phyloP scores from a whole-genome alignment of 2,797 vertebrate species.

The Gastrophryne carolinensis region DNA sequence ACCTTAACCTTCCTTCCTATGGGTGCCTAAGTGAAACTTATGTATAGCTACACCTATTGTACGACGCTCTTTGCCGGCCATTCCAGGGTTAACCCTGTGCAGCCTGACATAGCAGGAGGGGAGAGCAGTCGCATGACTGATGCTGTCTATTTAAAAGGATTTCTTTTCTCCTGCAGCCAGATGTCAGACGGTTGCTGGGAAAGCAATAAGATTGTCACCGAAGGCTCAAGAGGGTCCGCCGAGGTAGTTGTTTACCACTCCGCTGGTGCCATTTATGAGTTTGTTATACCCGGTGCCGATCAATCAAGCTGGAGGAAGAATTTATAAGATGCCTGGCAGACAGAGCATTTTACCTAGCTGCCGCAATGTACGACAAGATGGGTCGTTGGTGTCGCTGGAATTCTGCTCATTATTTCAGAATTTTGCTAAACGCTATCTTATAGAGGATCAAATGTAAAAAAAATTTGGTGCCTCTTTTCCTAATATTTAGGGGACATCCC shows the following conservation, averaged over 20 bases:
- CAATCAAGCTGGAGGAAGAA: neutral
- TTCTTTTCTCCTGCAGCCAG: constrained; percentile 3
- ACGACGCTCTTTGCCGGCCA: too few relatives aligned
- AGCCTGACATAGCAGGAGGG: neutral
- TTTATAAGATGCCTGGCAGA: constrained; percentile 26
- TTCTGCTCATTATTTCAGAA: neutral
- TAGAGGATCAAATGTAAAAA: too few relatives aligned
- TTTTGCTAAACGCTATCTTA: neutral
- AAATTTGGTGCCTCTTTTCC: too few relatives aligned
- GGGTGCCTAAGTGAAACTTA: too few relatives aligned
- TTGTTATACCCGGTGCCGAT: neutral
- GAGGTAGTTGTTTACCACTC: neutral
- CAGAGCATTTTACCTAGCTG: neutral
- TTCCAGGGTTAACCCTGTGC: neutral
- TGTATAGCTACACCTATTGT: too few relatives aligned
- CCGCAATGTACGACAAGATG: neutral
- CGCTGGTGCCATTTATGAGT: neutral
- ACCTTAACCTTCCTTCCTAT: too few relatives aligned
- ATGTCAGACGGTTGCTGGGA: constrained; percentile 7
- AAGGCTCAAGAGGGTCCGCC: neutral
- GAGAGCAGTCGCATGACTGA: neutral
- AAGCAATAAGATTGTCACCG: constrained; percentile 4
- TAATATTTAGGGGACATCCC: too few relatives aligned
- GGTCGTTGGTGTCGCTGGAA: constrained; percentile 1
- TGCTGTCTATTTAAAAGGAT: neutral